Conservation (phyloP, 64 coral and sea anemone genomes). For the Montipora sp. region DNA sequence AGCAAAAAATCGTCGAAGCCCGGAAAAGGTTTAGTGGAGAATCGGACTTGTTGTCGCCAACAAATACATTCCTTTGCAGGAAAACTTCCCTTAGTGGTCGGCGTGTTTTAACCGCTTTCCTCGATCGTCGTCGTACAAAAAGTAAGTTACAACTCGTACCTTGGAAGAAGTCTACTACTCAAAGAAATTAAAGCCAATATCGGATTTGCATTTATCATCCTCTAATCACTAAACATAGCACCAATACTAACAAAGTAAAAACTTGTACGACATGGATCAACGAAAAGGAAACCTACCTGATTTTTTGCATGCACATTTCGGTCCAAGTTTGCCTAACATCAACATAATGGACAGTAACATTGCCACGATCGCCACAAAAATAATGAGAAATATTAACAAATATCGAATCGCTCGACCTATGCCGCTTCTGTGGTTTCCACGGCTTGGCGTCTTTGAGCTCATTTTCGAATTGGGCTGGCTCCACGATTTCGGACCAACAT, state of each 20-base stretch:
- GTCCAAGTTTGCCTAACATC: slow-evolving; percentile 36
- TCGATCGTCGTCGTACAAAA: too few species aligned
- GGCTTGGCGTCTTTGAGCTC: neutral
- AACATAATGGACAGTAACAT: slow-evolving; percentile 43
- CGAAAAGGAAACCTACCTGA: slow-evolving; percentile 26
- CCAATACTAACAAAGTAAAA: neutral
- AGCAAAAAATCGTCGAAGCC: too few species aligned
- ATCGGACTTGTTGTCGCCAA: too few species aligned
- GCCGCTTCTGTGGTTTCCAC: neutral
- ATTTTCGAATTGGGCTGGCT: neutral
- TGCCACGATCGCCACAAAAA: slow-evolving; percentile 39
- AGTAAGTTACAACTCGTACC: too few species aligned
- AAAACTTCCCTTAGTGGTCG: too few species aligned
- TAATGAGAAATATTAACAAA: slow-evolving; percentile 46
- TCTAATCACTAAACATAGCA: neutral
- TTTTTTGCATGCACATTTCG: slow-evolving; percentile 12
- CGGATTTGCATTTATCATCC: slow-evolving; percentile 11
- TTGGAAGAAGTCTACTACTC: too few species aligned
- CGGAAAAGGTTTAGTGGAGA: too few species aligned
- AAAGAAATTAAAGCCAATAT: too few species aligned
- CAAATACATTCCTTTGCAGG: too few species aligned
- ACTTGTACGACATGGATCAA: neutral
- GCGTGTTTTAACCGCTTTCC: too few species aligned
- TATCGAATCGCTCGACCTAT: neutral
- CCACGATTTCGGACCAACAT: neutral